Percentiles rank a stretch among this genome's conserved stretches.
Evolutionary conservation across 1,140 invertebrate genomes (phyloP).

Genomic region (Homalodisca vitripennis): DNA sequence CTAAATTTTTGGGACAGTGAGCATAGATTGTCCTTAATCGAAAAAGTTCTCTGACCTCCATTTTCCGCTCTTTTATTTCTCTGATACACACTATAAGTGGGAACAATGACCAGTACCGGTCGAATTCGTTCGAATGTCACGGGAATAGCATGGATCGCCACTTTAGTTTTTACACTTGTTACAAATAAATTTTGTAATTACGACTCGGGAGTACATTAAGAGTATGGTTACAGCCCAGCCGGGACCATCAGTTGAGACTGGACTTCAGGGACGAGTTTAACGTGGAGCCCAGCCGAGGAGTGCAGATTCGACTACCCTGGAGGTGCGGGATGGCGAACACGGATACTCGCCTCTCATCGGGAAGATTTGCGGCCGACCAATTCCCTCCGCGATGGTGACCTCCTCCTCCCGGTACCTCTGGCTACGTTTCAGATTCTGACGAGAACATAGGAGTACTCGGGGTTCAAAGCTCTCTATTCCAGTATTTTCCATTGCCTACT

Average conservation of each 20-base stretch:
- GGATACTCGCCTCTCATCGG: conserved; percentile 71
- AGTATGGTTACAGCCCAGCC: conserved; percentile 70
- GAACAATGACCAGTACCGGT: too few relatives aligned
- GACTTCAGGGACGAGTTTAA: conserved; percentile 82
- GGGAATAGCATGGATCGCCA: too few relatives aligned
- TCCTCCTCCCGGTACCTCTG: conserved; percentile 76
- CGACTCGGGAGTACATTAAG: too few relatives aligned
- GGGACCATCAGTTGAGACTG: conserved; percentile 70
- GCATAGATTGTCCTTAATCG: too few relatives aligned
- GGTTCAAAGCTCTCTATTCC: conserved; percentile 76
- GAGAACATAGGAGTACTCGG: conserved; percentile 78
- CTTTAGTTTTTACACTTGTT: too few relatives aligned
- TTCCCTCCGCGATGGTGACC: conserved; percentile 73
- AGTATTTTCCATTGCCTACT: conserved; percentile 23
- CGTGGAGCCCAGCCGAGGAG: conserved; percentile 67
- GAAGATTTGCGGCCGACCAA: conserved; percentile 71
- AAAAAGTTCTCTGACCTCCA: too few relatives aligned
- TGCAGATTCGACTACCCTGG: conserved; percentile 83
- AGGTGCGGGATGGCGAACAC: conserved; percentile 81
- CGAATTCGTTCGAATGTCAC: too few relatives aligned
- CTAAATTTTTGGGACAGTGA: too few relatives aligned
- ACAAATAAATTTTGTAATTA: too few relatives aligned
- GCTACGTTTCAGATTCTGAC: conserved; percentile 82
- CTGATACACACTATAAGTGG: too few relatives aligned
- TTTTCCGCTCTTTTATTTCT: too few relatives aligned